Base-by-base conservation (phyloP, 2,888 invertebrate species). In the Phortica okadai region DNA sequence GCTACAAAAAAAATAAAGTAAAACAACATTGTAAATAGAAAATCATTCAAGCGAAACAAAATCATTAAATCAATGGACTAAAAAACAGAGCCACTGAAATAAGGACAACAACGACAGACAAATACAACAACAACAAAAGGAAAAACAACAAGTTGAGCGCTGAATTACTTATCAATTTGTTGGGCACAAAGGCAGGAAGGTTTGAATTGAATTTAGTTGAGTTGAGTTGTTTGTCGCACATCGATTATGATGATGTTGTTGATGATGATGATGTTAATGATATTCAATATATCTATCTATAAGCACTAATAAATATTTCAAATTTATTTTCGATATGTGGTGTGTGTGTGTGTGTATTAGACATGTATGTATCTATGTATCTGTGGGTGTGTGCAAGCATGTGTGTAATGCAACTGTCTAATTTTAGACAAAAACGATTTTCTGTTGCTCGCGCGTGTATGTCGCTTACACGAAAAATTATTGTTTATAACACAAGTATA, bases 341-440 rank as follows among this genome's bases (percentile, higher is more conserved):
- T 33, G 33, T 56, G 6, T 56, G 16, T 10, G n/a, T 56, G 1
- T 11, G 11, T 56, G 16, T 54, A 50, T 50, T 11, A 50, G 1
- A 7, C 50, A 50, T 50, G 11, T 6, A 45, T 10, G 10, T 10
- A 45, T 6, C 10, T 45, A 59, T 16, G 59, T 59, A 16, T 59
- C 16, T 59, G 50, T 50, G 14, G 50, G 8, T 50, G 50, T 45
- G 58, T 59, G n/a, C 54, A n/a, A 2, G 56, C 16, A 56, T 25
- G 25, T 25, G 16, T 62, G 25, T 62, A 21, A 16, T 62, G 33
- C 25, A 62, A 62, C 62, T 25, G 11, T 62, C 62, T 62, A 62
- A 62, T 62, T 62, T 62, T 62, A 62, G 62, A 62, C 62, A 62
- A 16, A 33, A 62, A 16, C 62, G 62, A n/a, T 62, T 62, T 62